Percentiles rank a stretch among this genome's conserved stretches.
Conservation (phyloP, 2,113 vertebrate genomes). For the Gobiocypris rarus region DNA sequence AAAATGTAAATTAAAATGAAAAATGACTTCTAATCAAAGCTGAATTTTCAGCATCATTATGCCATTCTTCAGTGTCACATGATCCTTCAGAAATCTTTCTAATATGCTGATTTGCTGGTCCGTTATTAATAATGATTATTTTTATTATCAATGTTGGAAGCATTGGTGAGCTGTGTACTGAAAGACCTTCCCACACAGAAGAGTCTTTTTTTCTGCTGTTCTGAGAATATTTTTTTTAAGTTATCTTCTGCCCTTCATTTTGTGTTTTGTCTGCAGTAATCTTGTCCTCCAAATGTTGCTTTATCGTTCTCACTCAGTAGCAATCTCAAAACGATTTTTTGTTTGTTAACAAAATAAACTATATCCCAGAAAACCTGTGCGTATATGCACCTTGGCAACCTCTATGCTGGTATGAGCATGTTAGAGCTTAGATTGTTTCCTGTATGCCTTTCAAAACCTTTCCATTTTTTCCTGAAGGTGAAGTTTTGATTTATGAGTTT, state of each 20-base stretch:
- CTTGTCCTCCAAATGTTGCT: constrained; percentile 25
- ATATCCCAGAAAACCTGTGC: neutral
- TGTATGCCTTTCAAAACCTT: constrained; percentile 42
- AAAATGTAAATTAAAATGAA: too few relatives aligned
- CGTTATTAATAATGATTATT: too few relatives aligned
- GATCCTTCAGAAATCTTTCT: too few relatives aligned
- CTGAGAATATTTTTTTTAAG: neutral
- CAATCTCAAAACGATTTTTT: too few relatives aligned
- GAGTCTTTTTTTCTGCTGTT: neutral
- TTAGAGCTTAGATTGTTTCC: constrained; percentile 3
- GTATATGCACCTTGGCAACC: neutral
- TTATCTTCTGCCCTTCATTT: neutral
- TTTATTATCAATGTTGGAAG: too few relatives aligned
- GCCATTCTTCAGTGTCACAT: too few relatives aligned
- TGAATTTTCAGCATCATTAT: too few relatives aligned
- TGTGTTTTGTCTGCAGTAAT: neutral
- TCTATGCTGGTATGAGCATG: neutral
- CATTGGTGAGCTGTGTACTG: neutral
- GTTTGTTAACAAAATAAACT: neutral
- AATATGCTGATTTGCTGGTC: too few relatives aligned
- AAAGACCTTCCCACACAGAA: neutral
- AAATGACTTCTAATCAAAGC: too few relatives aligned
- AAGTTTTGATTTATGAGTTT: constrained; percentile 71
- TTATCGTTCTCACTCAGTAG: neutral
- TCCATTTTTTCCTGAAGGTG: constrained; percentile 22